phyloP scores from a whole-genome alignment of 1,140 invertebrate genomes.

The Drosophila repleta region DNA sequence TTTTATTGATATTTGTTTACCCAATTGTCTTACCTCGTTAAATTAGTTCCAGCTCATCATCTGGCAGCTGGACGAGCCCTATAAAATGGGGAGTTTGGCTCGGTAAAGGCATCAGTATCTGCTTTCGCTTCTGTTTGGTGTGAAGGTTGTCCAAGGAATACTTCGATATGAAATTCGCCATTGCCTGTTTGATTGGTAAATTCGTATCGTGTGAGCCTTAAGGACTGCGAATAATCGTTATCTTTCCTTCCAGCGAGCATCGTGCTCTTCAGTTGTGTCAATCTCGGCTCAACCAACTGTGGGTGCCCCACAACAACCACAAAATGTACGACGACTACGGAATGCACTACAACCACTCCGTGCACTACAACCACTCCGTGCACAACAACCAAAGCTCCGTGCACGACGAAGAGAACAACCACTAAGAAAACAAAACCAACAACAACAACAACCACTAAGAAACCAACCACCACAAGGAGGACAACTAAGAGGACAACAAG shows the following conservation, averaged over 20 bases:
- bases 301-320: neutral
- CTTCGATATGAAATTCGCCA: neutral
- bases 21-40: neutral
- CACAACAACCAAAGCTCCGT: no score
- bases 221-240: neutral
- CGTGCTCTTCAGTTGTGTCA: neutral
- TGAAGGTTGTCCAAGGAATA: no score
- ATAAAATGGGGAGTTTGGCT: neutral
- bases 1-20: slow-evolving; percentile 6
- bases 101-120: neutral
- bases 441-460: no score
- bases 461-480: neutral
- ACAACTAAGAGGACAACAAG: no score
- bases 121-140: neutral
- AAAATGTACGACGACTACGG: no score
- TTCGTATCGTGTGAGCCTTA: no score
- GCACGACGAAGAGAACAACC: neutral
- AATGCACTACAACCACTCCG: no score
- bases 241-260: neutral
- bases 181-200: neutral
- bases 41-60: neutral
- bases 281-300: neutral
- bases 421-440: no score
- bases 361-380: no score
- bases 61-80: neutral